Conservation (phyloP, 2,113 vertebrate genomes). For the Zosterops japonicus region DNA sequence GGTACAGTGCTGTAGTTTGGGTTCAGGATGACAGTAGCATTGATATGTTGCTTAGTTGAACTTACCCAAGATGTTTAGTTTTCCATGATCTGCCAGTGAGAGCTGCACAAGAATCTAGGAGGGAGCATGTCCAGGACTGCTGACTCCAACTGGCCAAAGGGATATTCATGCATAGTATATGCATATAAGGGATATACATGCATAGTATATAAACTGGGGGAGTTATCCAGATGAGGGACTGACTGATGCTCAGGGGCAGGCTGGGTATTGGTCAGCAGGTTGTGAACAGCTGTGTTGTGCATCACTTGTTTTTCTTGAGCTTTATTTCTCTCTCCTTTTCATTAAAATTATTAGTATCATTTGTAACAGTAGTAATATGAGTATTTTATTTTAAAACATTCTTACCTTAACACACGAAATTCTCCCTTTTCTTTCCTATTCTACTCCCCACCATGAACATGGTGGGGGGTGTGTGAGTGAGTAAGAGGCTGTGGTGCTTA, state of each 20-base stretch:
- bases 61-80: background rate
- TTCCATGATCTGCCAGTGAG: background rate
- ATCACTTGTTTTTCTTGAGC: background rate
- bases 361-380: background rate
- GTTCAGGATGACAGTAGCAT: background rate
- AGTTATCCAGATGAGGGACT: background rate
- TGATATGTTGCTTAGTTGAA: background rate
- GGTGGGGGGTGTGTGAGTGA: background rate
- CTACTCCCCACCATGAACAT: too few species aligned
- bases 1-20: too few species aligned
- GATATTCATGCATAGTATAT: background rate
- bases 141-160: too few species aligned
- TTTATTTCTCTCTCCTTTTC: background rate
- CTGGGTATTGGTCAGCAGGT: accelerated
- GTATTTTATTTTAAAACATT: background rate
- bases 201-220: background rate
- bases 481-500: background rate
- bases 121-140: background rate
- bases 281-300: background rate
- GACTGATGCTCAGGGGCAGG: background rate
- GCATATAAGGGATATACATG: background rate
- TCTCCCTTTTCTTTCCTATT: background rate
- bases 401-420: background rate
- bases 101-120: background rate
- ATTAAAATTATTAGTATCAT: background rate